These are phyloP conservation scores for Spinibarbus caldwelli DNA, from an alignment of 2,797 vertebrate species.

Conservation along the genomic window DNA sequence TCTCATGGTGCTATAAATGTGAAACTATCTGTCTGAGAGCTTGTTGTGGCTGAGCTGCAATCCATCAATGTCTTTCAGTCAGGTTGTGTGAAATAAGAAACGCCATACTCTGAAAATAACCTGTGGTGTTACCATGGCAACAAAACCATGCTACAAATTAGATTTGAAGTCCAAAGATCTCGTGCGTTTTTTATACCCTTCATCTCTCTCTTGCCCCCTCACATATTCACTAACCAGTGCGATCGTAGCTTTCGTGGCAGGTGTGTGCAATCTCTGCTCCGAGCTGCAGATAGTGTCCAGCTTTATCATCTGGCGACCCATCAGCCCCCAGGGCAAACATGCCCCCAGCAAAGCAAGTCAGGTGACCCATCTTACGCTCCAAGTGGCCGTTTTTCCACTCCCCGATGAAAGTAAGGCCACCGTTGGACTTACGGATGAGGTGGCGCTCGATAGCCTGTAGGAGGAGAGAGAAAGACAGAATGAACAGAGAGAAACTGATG, in stretches of 20 bases:
- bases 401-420: conserved; percentile 94
- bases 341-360: conserved; percentile 97
- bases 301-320: conserved; percentile 93
- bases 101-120: conserved; percentile 32
- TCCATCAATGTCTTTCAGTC: conserved; percentile 21
- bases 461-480: conserved; percentile 3
- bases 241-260: conserved; percentile 96
- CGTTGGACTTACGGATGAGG: conserved; percentile 93
- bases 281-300: conserved; percentile 95
- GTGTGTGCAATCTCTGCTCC: conserved; percentile 98
- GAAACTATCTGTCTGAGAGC: conserved; percentile 17
- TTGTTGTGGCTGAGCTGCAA: conserved; percentile 14
- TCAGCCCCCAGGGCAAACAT: conserved; percentile 97
- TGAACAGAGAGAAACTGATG: neutral
- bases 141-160: conserved; percentile 4
- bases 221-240: conserved; percentile 82
- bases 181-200: neutral
- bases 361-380: conserved; percentile 97
- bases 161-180: neutral
- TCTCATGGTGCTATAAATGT: neutral
- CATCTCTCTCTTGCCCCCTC: conserved; percentile 1
- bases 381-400: conserved; percentile 99
- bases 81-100: conserved; percentile 15
- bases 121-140: conserved; percentile 46
- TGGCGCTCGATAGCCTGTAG: conserved; percentile 95